Base-by-base conservation (phyloP, 2,888 invertebrate genomes). In the Eupithecia vulgata region DNA sequence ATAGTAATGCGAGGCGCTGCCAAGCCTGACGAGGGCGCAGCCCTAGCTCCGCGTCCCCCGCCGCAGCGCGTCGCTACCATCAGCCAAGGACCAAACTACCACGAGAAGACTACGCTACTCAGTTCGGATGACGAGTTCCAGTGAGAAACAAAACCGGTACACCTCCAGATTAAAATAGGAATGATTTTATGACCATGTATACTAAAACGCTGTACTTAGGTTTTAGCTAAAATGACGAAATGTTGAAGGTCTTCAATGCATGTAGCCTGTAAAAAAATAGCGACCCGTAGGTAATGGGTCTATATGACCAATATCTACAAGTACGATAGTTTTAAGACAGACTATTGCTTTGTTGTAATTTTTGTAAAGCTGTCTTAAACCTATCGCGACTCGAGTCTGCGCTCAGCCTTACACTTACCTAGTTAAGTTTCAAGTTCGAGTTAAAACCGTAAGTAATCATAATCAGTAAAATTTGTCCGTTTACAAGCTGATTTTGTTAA, bases 101-200 rank as follows among this genome's bases (percentile, higher is more conserved):
- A 98, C 91, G 99, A 99, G 95, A 99, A 99, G 95, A 98, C 99
- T 57, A 98, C 98, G 95, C 95, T 99, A 79, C 96, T 99, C 81
- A 98, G 98, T 94, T 98, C 98, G 80, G 99, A 99, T 88, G 99
- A 99, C 90, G 99, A 99, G 91, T 97, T 97, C 92, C 98, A 98
- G 95, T 98, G 95, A 95, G 57, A 68, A 52, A 45, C 71, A 57
- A n/a, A 25, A 65, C 40, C 65, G 57, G 25, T 25, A 25, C 8
- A 25, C 57, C 25, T 57, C 12, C 25, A 21, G 57, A 57, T 57
- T 12, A 13, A 21, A 34, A 65, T 65, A 21, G 40, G 13, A 65
- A 37, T 37, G 10, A 57, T 57, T 57, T 57, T 21, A 57, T 57
- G 57, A 25, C 13, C 57, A 12, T 25, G 57, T 57, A 13, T 57